Percentiles rank a stretch among this genome's conserved stretches.
phyloP scores from a whole-genome alignment of 2,797 vertebrate genomes.

The Neopelma chrysocephalum region DNA sequence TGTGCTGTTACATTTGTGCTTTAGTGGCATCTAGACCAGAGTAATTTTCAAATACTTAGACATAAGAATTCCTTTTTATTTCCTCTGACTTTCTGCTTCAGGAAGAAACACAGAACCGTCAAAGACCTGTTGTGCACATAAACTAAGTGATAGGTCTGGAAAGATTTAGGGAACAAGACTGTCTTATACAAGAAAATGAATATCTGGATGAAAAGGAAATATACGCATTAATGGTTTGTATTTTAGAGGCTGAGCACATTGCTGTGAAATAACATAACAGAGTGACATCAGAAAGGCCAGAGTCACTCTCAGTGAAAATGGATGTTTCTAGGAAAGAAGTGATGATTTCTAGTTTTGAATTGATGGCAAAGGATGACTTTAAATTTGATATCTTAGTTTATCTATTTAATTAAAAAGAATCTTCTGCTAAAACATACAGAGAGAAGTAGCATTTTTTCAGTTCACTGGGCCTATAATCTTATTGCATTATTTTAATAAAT shows the following conservation, averaged over 20 bases:
- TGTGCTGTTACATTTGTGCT: background rate
- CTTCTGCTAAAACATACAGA: background rate
- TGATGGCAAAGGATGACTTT: background rate
- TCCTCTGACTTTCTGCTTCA: background rate
- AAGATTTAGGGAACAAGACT: background rate
- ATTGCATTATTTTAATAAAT: too few relatives aligned
- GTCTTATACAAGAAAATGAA: background rate
- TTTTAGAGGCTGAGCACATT: background rate
- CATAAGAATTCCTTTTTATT: background rate
- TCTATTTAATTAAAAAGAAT: background rate
- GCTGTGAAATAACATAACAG: background rate
- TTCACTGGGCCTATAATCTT: background rate
- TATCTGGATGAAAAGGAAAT: background rate
- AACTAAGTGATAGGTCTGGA: background rate
- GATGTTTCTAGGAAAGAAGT: background rate
- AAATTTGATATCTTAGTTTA: background rate
- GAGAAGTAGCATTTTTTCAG: background rate
- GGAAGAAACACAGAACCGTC: background rate
- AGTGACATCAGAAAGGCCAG: background rate
- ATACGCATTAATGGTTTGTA: background rate
- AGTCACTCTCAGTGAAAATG: background rate
- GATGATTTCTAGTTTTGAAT: background rate
- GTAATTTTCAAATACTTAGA: background rate
- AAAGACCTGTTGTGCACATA: background rate
- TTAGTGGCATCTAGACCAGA: background rate